A percentile compares a stretch with the other conserved stretches of the same genome.
phyloP scores from a whole-genome alignment of 2,797 vertebrate species.

The Microchirus variegatus region DNA sequence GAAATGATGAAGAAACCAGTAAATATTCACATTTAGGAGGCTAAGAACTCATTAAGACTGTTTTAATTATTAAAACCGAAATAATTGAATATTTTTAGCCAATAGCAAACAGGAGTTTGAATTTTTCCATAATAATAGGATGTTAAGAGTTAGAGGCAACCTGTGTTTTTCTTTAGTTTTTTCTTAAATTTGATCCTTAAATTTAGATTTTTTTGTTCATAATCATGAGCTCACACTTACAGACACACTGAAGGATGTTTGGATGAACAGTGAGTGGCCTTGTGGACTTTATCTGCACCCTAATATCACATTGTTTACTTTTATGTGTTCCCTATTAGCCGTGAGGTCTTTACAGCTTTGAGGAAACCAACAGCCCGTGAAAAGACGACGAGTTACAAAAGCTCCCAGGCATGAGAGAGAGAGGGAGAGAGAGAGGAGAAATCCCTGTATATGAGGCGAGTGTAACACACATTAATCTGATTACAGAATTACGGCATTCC shows the following conservation, averaged over 20 bases:
- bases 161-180: too few species aligned
- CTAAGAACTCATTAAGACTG: too few species aligned
- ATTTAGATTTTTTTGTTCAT: background rate
- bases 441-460: conserved; percentile 33
- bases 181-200: too few species aligned
- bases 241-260: conserved; percentile 1
- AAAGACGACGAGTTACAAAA: conserved; percentile 30
- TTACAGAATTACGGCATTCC: conserved; percentile 84
- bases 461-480: conserved; percentile 78
- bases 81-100: too few species aligned
- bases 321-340: conserved; percentile 3
- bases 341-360: conserved; percentile 4
- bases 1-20: too few species aligned
- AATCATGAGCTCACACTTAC: background rate
- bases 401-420: conserved; percentile 34
- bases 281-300: conserved; percentile 1
- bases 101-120: too few species aligned
- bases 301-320: conserved; percentile 1
- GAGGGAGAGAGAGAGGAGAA: conserved; percentile 15
- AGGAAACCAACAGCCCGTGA: conserved; percentile 5
- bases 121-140: too few species aligned
- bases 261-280: background rate
- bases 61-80: too few species aligned
- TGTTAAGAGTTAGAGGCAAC: too few species aligned
- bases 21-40: too few species aligned